Evolutionary conservation across 2,888 invertebrate species (phyloP).

Genomic region (Argyresthia goedartella): DNA sequence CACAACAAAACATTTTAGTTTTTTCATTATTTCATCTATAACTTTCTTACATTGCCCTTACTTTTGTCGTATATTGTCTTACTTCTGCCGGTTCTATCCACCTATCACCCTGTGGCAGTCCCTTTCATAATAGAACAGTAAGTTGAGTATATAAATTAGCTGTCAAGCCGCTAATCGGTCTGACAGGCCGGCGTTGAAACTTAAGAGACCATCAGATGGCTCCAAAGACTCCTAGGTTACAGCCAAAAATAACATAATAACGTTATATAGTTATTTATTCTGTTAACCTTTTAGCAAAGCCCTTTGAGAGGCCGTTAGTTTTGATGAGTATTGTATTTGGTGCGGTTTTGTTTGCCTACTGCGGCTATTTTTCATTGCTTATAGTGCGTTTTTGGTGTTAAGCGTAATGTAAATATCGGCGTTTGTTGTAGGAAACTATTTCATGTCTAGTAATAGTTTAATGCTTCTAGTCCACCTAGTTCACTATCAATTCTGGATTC

Average conservation of each 20-base stretch:
- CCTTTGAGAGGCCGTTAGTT: conserved; percentile 31
- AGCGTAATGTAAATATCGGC: background rate
- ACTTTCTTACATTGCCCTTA: background rate
- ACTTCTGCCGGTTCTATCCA: background rate
- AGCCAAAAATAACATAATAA: conserved; percentile 54
- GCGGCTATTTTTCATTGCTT: conserved; percentile 6
- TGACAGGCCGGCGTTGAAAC: conserved; percentile 64
- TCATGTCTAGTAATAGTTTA: no score
- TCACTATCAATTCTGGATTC: no score
- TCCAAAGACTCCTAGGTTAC: conserved; percentile 46
- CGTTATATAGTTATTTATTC: conserved; percentile 39
- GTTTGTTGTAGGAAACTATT: no score
- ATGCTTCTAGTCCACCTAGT: no score
- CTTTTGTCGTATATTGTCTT: background rate
- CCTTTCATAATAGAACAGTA: conserved; percentile 57
- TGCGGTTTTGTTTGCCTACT: no score
- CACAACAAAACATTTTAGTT: no score
- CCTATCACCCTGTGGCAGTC: background rate
- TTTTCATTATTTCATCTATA: no score
- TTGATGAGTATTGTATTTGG: conserved; percentile 29
- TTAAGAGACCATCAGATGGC: conserved; percentile 63
- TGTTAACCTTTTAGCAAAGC: conserved; percentile 54
- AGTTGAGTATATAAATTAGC: conserved; percentile 70
- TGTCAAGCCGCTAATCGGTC: conserved; percentile 67
- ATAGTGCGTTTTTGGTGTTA: background rate